Evolutionary conservation across 2,797 vertebrate genomes (phyloP), one percentile per base, ranked within the genome.

Genomic region (Alosa sapidissima): DNA sequence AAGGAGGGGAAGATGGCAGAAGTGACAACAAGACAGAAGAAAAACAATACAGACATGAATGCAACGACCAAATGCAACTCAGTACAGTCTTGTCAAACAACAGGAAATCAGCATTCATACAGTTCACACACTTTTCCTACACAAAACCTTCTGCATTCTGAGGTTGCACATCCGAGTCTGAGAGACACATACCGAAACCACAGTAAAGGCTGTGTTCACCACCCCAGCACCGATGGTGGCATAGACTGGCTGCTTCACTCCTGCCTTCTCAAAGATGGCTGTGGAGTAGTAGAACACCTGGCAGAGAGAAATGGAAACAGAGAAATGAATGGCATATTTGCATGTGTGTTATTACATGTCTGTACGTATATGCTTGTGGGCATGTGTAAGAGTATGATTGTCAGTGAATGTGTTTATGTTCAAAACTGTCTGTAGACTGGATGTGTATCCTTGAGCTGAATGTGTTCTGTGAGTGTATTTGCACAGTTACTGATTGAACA

Each of bases 231-330:
- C 96, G 0, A 97, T 97, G 85, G 96, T 97, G 87, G 97, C 97
- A 0, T 97, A 97, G 81, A 97, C 96, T 0, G 97, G 96, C 91
- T 97, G 94, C 85, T 95, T 84, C 83, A 97, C 96, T 0, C 95
- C 95, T 0, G 97, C 92, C 87, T 94, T 96, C 88, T 94, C 91
- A 0, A 97, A 97, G 90, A 97, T 97, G 86, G 90, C 93, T 0
- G 97, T 97, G 10, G 97, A 97, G 81, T 96, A 97, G 89, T 97
- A 97, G 92, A 97, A 97, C 14, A 97, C 95, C 97, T 97, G 85
- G 11, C 41, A 58, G n/a, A n/a, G n/a, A n/a, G n/a, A n/a, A n/a
- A n/a, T n/a, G n/a, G n/a, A n/a, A 75, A 52, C 13, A 83, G 16
- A 24, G 13, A n/a, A 10, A 14, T 54, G 6, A 36, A 10, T 33